These are phyloP conservation scores for Epinephelus cyanopodus DNA, from an alignment of 2,113 vertebrate genomes.

Conservation along the genomic window DNA sequence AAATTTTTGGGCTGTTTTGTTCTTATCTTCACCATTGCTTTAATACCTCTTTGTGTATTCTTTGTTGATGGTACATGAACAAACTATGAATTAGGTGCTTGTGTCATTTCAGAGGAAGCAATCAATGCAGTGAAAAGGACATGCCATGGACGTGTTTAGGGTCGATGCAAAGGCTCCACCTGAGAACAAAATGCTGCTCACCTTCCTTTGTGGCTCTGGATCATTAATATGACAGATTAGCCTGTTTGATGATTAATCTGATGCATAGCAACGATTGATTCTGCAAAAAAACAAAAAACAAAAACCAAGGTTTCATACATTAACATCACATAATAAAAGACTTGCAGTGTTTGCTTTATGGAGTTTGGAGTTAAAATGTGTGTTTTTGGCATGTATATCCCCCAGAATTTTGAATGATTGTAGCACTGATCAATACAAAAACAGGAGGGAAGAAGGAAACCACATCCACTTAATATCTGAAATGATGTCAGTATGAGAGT, in stretches of 20 bases:
- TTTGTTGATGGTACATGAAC: neutral
- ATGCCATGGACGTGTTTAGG: neutral
- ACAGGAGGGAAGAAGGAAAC: neutral
- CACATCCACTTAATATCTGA: neutral
- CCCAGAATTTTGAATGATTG: neutral
- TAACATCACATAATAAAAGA: neutral
- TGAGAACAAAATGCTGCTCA: neutral
- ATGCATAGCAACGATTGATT: neutral
- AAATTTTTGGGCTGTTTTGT: neutral
- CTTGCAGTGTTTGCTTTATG: neutral
- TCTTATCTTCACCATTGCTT: neutral
- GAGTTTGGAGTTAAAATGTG: neutral
- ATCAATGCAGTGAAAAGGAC: conserved; percentile 3
- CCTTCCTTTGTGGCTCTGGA: neutral
- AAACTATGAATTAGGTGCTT: conserved; percentile 6
- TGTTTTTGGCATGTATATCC: neutral
- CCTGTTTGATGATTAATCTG: neutral
- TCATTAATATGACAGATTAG: neutral
- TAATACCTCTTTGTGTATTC: neutral
- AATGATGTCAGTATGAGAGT: neutral
- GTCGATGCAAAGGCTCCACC: neutral
- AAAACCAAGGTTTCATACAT: too few relatives aligned
- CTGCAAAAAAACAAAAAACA: neutral
- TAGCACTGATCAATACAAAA: neutral
- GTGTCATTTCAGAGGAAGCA: neutral